phyloP scores from a whole-genome alignment of 2,797 vertebrate genomes.

The Naso thynnoides region DNA sequence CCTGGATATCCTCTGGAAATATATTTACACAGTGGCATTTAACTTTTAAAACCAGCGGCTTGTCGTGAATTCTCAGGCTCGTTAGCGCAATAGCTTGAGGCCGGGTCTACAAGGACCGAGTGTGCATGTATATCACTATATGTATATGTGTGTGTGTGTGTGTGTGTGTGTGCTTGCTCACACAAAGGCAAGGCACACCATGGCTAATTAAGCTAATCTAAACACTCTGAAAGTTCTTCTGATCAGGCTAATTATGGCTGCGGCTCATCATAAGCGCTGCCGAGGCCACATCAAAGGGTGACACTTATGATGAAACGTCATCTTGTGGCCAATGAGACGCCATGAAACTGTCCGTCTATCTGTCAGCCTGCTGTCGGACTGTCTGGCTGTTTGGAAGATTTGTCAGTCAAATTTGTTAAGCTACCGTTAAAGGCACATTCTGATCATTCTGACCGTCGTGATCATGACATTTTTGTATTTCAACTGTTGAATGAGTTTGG shows the following conservation, averaged over 20 bases:
- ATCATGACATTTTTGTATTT: too few species aligned
- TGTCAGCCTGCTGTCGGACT: neutral
- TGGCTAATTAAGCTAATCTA: constrained; percentile 84
- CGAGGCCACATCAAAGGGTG: constrained; percentile 48
- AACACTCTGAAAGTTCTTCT: constrained; percentile 80
- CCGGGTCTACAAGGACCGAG: constrained; percentile 62
- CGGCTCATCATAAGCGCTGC: constrained; percentile 60
- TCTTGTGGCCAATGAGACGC: constrained; percentile 10
- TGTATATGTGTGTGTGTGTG: neutral
- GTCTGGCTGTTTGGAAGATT: neutral
- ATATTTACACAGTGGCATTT: constrained; percentile 80
- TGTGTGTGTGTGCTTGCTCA: neutral
- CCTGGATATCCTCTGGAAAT: constrained; percentile 72
- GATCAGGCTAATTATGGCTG: constrained; percentile 81
- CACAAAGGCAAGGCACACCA: constrained; percentile 34
- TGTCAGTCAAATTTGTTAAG: too few species aligned
- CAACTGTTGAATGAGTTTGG: too few species aligned
- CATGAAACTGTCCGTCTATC: neutral
- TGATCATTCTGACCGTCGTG: too few species aligned
- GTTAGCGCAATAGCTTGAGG: constrained; percentile 59
- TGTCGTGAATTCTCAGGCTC: constrained; percentile 55
- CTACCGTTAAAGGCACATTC: too few species aligned
- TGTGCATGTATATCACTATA: constrained; percentile 1
- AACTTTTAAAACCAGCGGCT: constrained; percentile 80
- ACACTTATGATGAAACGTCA: constrained; percentile 45